Conservation (phyloP, 2,113 vertebrate species). For the Limanda limanda region DNA sequence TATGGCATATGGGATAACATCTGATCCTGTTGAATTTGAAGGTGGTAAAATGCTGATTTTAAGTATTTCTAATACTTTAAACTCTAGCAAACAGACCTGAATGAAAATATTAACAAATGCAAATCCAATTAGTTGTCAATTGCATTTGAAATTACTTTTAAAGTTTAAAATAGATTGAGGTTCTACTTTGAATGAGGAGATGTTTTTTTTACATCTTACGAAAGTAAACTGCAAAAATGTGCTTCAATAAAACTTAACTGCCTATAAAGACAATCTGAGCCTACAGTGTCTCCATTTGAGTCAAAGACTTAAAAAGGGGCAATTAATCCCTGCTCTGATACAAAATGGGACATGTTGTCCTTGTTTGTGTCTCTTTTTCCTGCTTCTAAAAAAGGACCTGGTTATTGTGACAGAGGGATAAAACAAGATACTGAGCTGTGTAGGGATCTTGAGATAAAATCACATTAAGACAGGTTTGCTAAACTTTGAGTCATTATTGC, state of each 20-base stretch:
- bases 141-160: background rate
- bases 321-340: background rate
- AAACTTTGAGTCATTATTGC: background rate
- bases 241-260: background rate
- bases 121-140: background rate
- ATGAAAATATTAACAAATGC: background rate
- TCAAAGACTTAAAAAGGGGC: background rate
- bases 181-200: background rate
- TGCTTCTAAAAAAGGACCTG: background rate
- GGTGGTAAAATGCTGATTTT: background rate
- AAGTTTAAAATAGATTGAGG: background rate
- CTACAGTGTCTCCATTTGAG: background rate
- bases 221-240: background rate
- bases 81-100: background rate
- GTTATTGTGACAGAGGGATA: background rate
- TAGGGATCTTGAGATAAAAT: background rate
- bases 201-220: background rate
- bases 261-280: background rate
- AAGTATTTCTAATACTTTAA: background rate
- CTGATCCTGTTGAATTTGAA: background rate
- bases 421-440: background rate
- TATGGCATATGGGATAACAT: background rate
- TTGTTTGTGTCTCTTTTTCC: background rate
- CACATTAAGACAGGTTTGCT: slow-evolving; percentile 24
- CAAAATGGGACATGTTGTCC: background rate